A percentile compares a stretch with the other conserved stretches of the same genome.
These are phyloP conservation scores for Aphrocallistes beatrix DNA, from an alignment of 37 sponge, comb jelly and placozoan genomes.

Conservation along the genomic window DNA sequence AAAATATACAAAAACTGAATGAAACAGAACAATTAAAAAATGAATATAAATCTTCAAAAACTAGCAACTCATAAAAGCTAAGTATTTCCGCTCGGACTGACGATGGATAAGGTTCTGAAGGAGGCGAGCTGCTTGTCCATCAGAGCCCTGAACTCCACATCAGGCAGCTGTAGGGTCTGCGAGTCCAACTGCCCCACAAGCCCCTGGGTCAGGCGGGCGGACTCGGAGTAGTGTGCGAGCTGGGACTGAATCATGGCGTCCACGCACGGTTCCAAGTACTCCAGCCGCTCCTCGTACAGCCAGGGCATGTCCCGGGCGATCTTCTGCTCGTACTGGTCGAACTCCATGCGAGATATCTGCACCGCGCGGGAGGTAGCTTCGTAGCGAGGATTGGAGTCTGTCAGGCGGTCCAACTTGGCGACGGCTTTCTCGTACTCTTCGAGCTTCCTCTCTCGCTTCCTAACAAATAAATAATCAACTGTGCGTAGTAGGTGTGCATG, in stretches of 20 bases:
- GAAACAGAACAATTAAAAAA: not conserved
- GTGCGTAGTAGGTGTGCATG: not conserved
- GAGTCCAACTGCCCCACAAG: not conserved
- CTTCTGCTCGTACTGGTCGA: constrained; percentile 10
- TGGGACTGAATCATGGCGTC: not conserved
- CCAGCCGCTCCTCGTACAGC: constrained; percentile 14
- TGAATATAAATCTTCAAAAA: not conserved
- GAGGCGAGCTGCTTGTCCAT: constrained; percentile 9
- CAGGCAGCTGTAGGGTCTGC: not conserved
- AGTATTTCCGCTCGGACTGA: not conserved
- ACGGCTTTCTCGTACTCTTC: not conserved
- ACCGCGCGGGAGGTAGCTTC: not conserved
- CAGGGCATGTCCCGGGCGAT: constrained; percentile 10
- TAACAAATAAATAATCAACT: not conserved
- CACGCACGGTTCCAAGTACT: constrained; percentile 4
- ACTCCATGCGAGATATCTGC: not conserved
- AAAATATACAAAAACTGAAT: not conserved
- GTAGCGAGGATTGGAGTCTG: not conserved
- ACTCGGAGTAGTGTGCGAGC: not conserved
- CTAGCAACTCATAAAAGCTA: not conserved
- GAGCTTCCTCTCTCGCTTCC: constrained; percentile 7
- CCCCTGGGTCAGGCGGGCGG: not conserved
- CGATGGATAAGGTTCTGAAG: not conserved
- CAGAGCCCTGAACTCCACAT: not conserved
- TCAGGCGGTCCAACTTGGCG: not conserved